Conservation (phyloP, 2,888 invertebrate genomes). For the Apodemia duryi region DNA sequence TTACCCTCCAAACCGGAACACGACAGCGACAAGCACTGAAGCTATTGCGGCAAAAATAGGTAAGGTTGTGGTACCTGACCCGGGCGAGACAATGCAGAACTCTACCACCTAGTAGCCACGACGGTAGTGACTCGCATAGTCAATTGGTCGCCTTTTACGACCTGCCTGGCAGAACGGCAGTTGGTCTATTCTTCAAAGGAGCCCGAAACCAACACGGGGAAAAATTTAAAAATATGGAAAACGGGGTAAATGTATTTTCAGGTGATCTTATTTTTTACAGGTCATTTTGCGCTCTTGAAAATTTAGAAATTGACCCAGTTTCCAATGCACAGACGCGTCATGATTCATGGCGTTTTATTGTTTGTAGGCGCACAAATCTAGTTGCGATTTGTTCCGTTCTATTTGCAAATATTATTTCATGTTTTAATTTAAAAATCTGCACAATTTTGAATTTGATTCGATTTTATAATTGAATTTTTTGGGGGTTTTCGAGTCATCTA, state of each 20-base stretch:
- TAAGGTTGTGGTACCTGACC: too few species aligned
- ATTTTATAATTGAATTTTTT: neutral
- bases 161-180: too few species aligned
- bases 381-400: slow-evolving; percentile 6
- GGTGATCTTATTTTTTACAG: slow-evolving; percentile 3
- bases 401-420: neutral
- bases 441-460: too few species aligned
- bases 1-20: too few species aligned
- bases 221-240: neutral
- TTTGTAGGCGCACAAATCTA: slow-evolving; percentile 2
- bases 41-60: too few species aligned
- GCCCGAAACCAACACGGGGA: too few species aligned
- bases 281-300: slow-evolving; percentile 3
- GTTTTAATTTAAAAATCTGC: neutral
- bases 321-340: neutral
- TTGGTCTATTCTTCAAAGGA: too few species aligned
- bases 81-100: too few species aligned
- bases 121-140: too few species aligned
- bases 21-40: too few species aligned
- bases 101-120: too few species aligned
- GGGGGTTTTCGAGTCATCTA: neutral
- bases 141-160: too few species aligned
- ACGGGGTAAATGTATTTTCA: neutral
- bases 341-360: slow-evolving; percentile 1
- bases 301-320: slow-evolving; percentile 8